Evolutionary conservation across 2,797 vertebrate genomes (phyloP).

Genomic region (Cynodonichthys magdalenae): DNA sequence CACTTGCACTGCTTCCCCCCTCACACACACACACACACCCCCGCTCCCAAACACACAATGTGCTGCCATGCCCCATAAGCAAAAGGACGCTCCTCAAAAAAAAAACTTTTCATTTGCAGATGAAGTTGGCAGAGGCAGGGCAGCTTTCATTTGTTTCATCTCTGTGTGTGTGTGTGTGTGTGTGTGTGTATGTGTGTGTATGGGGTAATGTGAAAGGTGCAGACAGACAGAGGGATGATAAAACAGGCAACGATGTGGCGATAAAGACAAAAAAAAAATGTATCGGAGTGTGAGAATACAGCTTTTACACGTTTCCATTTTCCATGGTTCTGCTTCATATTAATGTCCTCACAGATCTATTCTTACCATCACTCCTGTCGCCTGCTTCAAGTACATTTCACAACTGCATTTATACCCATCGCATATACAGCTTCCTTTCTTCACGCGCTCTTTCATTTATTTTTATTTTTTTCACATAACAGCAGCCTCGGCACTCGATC

Average conservation of each 20-base stretch:
- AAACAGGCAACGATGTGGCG: conserved; percentile 28
- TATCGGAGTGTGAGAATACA: neutral
- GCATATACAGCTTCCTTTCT: conserved; percentile 1
- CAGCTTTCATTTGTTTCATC: conserved; percentile 61
- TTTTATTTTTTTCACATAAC: neutral
- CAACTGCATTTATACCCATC: conserved; percentile 11
- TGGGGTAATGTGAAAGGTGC: conserved; percentile 33
- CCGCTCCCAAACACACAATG: conserved; percentile 59
- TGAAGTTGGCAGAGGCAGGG: conserved; percentile 78
- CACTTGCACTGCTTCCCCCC: conserved; percentile 45
- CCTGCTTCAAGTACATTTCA: conserved; percentile 9
- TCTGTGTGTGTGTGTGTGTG: conserved; percentile 25
- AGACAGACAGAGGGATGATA: conserved; percentile 31
- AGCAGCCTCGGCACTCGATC: neutral
- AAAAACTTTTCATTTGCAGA: conserved; percentile 86
- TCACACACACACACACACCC: neutral
- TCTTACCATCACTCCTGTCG: conserved; percentile 15
- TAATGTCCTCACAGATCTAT: conserved; percentile 3
- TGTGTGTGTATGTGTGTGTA: conserved; percentile 20
- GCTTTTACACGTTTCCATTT: neutral
- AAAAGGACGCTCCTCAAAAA: conserved; percentile 66
- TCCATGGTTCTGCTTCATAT: conserved; percentile 1
- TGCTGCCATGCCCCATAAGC: conserved; percentile 76
- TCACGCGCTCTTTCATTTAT: neutral
- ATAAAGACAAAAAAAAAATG: conserved; percentile 21